phyloP scores from a whole-genome alignment of 2,113 vertebrate genomes.

The Myotis lucifugus region DNA sequence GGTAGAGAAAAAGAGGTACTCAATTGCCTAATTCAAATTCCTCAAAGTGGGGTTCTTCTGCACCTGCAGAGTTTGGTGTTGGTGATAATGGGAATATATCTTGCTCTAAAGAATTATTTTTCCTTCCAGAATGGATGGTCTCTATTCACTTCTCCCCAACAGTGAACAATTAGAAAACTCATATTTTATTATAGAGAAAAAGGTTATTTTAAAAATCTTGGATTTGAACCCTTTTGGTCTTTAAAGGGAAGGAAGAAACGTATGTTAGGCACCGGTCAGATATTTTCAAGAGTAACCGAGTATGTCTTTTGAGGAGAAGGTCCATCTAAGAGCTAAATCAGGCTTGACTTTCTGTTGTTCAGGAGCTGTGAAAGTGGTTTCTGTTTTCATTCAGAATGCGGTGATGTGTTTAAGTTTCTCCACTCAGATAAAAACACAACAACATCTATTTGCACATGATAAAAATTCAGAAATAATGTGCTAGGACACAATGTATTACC shows the following conservation, averaged over 20 bases:
- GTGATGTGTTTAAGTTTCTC: background rate
- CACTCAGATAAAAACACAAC: background rate
- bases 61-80: background rate
- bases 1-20: background rate
- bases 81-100: background rate
- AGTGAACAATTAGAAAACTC: background rate
- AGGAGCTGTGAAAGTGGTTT: background rate
- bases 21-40: background rate
- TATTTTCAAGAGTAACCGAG: background rate
- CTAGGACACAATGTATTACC: background rate
- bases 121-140: background rate
- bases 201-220: background rate
- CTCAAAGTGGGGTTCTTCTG: background rate
- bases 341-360: background rate
- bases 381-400: background rate
- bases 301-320: background rate
- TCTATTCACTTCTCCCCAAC: conserved; percentile 4
- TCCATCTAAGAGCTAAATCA: background rate
- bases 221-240: background rate
- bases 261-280: background rate
- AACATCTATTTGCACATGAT: background rate
- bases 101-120: background rate
- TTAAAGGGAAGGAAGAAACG: background rate
- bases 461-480: background rate
- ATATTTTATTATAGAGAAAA: conserved; percentile 34